These are phyloP conservation scores for Aldrovandia affinis DNA, from an alignment of 2,797 vertebrate genomes.

Conservation along the genomic window DNA sequence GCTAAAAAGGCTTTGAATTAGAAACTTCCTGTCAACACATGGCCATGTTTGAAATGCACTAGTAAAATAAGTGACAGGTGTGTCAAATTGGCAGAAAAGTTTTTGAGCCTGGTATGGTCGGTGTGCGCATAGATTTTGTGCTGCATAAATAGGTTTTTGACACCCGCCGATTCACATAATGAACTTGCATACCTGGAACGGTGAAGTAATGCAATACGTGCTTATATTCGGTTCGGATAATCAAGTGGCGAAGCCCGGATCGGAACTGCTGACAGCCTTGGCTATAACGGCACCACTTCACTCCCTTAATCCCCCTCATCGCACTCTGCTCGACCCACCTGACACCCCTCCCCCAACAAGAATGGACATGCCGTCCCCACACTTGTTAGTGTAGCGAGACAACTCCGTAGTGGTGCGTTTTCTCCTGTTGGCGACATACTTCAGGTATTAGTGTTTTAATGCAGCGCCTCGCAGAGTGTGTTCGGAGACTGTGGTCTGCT, in stretches of 20 bases:
- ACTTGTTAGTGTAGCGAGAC: not conserved
- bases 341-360: not conserved
- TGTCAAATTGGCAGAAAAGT: not conserved
- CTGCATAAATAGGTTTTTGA: not conserved
- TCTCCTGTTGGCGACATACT: not conserved
- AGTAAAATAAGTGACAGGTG: not conserved
- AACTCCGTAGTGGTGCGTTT: not conserved
- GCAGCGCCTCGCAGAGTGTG: not conserved
- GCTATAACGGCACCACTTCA: not conserved
- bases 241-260: not conserved
- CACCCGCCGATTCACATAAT: not conserved
- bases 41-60: no score
- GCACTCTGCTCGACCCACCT: not conserved
- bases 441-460: constrained; percentile 6
- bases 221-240: not conserved
- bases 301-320: not conserved
- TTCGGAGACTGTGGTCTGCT: constrained; percentile 12
- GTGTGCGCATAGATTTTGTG: not conserved
- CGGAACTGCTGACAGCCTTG: not conserved
- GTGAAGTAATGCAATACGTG: not conserved
- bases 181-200: not conserved
- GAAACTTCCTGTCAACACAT: not conserved
- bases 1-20: not conserved
- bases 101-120: not conserved
- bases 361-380: not conserved